These are phyloP conservation scores for Didymodactylos carnosus DNA, from an alignment of 2,888 invertebrate genomes.

Conservation along the genomic window DNA sequence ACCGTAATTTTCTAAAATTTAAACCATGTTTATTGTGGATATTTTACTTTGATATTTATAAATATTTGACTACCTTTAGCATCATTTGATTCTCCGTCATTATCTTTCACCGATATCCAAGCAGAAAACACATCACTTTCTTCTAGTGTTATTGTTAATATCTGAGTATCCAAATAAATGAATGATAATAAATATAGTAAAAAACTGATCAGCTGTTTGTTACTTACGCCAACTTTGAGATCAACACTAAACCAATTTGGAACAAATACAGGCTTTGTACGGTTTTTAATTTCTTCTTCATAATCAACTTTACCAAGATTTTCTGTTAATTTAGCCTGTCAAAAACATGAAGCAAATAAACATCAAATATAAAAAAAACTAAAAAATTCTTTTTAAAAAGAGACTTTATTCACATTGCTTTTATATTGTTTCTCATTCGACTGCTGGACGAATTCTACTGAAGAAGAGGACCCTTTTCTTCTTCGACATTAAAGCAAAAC, in stretches of 20 bases:
- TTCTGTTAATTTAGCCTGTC: slow-evolving; percentile 56
- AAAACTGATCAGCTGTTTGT: no score
- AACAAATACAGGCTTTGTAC: slow-evolving; percentile 76
- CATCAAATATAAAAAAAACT: no score
- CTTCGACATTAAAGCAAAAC: no score
- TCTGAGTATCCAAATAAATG: slow-evolving; percentile 40
- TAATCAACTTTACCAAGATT: slow-evolving; percentile 70
- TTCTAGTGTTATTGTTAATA: slow-evolving; percentile 90
- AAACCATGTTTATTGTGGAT: no score
- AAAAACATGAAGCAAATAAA: not conserved
- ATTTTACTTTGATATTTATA: not conserved
- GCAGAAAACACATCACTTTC: slow-evolving; percentile 93
- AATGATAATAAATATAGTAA: slow-evolving; percentile 1
- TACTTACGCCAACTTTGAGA: slow-evolving; percentile 78
- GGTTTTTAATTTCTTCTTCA: slow-evolving; percentile 72
- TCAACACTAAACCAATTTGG: slow-evolving; percentile 99
- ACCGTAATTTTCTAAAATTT: slow-evolving; percentile 80
- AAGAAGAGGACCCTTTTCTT: no score
- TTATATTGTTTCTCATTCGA: no score
- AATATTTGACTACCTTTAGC: slow-evolving; percentile 5
- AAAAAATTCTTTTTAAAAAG: no score
- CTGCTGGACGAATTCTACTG: no score
- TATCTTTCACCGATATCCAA: slow-evolving; percentile 86
- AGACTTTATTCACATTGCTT: no score
- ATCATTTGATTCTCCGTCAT: not conserved